A percentile compares a stretch with the other conserved stretches of the same genome.
These are phyloP conservation scores for Micropterix aruncella DNA, from an alignment of 2,888 invertebrate species.

Conservation along the genomic window DNA sequence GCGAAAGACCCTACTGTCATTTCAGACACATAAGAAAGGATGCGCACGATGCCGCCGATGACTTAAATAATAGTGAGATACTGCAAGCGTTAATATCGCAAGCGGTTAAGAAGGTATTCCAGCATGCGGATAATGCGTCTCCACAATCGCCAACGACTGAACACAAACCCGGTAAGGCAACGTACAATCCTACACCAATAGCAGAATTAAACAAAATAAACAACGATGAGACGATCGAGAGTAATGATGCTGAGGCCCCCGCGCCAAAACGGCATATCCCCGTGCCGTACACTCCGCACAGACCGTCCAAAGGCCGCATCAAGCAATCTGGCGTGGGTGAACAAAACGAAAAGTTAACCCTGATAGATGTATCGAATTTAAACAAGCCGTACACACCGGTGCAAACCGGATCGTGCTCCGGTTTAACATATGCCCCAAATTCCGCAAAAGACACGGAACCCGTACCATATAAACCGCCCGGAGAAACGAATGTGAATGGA, in stretches of 20 bases:
- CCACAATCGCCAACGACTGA: background rate
- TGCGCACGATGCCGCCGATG: constrained; percentile 25
- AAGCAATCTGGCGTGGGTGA: constrained; percentile 26
- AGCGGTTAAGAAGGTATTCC: constrained; percentile 45
- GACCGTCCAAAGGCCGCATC: constrained; percentile 25
- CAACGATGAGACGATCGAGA: constrained; percentile 20
- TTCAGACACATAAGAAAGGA: constrained; percentile 76
- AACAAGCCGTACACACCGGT: background rate
- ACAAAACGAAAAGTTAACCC: constrained; percentile 4
- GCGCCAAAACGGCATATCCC: constrained; percentile 30
- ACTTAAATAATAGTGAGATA: constrained; percentile 34
- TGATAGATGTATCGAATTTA: background rate
- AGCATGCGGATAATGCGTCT: constrained; percentile 24
- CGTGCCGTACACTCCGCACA: constrained; percentile 36
- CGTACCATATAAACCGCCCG: constrained; percentile 31
- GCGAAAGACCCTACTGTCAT: constrained; percentile 86
- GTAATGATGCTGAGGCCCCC: constrained; percentile 24
- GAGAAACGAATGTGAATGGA: constrained; percentile 23
- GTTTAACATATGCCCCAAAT: constrained; percentile 26
- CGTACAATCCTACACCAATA: constrained; percentile 53
- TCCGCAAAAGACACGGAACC: constrained; percentile 21
- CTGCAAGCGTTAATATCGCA: constrained; percentile 44
- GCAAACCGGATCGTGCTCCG: background rate
- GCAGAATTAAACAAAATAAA: constrained; percentile 39
- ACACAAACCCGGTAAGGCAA: constrained; percentile 19